A percentile compares a stretch with the other conserved stretches of the same genome.
Evolutionary conservation across 2,113 vertebrate genomes (phyloP).

Genomic region (Thalassarche chlororhynchos): DNA sequence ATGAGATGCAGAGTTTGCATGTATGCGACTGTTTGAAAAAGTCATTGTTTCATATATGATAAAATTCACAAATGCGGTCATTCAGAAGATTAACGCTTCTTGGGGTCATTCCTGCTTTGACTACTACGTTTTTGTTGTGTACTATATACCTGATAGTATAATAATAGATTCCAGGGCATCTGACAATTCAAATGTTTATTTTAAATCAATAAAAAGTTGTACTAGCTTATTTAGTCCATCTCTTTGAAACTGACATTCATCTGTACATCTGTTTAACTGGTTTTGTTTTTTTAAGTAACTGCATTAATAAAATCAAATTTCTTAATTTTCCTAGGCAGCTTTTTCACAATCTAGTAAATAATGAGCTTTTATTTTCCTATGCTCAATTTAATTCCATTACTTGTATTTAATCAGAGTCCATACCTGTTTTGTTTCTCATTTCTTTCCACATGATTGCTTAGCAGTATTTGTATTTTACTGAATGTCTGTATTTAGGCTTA

Average conservation of each 20-base stretch:
- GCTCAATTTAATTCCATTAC: neutral
- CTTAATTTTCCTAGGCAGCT: neutral
- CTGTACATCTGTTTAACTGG: neutral
- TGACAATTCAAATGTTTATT: neutral
- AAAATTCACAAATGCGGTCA: neutral
- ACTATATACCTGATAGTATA: neutral
- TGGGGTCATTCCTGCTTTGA: neutral
- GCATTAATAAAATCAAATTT: neutral
- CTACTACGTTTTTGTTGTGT: neutral
- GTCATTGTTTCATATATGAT: neutral
- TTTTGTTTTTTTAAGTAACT: neutral
- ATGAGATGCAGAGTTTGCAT: neutral
- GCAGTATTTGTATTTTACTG: neutral
- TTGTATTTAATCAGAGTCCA: neutral
- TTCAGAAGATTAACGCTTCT: neutral
- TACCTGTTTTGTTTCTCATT: neutral
- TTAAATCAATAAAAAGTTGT: neutral
- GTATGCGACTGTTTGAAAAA: neutral
- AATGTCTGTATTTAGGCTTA: neutral
- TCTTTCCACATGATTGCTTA: neutral
- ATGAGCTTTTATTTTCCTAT: neutral
- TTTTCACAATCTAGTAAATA: neutral
- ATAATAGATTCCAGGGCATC: neutral
- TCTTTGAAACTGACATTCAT: neutral
- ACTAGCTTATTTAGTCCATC: neutral